Conservation (phyloP, 2,113 vertebrate species). For the Lathamus discolor region DNA sequence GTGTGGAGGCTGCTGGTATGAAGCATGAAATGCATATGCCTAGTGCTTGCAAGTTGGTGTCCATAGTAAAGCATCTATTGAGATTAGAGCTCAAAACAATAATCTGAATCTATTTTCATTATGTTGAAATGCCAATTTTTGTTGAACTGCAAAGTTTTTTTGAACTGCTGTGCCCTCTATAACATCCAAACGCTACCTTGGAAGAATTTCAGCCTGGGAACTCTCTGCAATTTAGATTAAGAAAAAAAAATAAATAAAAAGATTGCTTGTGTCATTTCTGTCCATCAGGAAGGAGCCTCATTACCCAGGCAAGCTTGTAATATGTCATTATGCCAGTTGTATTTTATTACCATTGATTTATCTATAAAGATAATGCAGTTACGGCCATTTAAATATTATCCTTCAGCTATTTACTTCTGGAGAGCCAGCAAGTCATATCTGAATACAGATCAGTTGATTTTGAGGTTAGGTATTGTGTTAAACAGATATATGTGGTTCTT, state of each 20-base stretch:
- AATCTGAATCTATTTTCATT: background rate
- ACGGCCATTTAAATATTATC: constrained; percentile 35
- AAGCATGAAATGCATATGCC: background rate
- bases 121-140: background rate
- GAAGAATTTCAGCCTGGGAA: background rate
- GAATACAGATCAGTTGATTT: background rate
- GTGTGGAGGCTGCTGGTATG: background rate
- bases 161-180: background rate
- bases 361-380: constrained; percentile 33
- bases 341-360: constrained; percentile 44
- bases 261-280: constrained; percentile 24
- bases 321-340: background rate
- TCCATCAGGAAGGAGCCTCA: background rate
- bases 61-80: background rate
- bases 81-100: background rate
- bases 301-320: background rate
- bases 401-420: constrained; percentile 17
- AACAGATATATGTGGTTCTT: background rate
- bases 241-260: background rate
- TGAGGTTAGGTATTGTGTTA: background rate
- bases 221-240: background rate
- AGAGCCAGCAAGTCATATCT: background rate
- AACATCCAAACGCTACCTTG: background rate
- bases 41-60: background rate
- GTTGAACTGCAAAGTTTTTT: background rate